Evolutionary conservation across 64 coral and sea anemone species (phyloP).

Genomic region (Actinia equina): DNA sequence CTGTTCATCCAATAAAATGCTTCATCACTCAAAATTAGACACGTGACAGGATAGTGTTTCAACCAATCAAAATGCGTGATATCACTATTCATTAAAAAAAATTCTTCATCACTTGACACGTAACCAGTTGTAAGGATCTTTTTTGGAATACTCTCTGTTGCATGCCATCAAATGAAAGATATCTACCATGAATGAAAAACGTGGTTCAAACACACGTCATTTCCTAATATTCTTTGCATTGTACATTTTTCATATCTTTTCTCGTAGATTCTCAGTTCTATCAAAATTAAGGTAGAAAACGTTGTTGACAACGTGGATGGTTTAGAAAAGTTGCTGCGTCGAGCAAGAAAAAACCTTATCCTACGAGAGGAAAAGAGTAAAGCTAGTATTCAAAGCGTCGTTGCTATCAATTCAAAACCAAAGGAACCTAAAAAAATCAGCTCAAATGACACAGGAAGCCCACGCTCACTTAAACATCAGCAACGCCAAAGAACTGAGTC

Average conservation of each 20-base stretch:
- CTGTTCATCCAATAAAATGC: too few relatives aligned
- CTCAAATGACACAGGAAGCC: slow-evolving; percentile 20
- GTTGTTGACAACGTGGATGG: slow-evolving; percentile 71
- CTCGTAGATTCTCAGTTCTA: slow-evolving; percentile 78
- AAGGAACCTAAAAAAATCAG: background rate
- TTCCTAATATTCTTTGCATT: background rate
- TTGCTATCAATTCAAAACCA: slow-evolving; percentile 30
- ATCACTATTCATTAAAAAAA: too few relatives aligned
- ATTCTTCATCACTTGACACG: too few relatives aligned
- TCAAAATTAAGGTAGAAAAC: slow-evolving; percentile 94
- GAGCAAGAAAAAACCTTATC: slow-evolving; percentile 82
- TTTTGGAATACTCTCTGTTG: too few relatives aligned
- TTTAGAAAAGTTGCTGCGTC: slow-evolving; percentile 45
- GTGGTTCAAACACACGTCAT: background rate
- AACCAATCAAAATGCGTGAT: too few relatives aligned
- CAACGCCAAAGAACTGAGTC: slow-evolving; percentile 66
- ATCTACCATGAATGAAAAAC: background rate
- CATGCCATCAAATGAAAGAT: too few relatives aligned
- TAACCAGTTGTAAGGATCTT: too few relatives aligned
- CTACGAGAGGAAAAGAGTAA: slow-evolving; percentile 91
- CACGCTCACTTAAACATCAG: slow-evolving; percentile 29
- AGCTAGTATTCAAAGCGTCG: slow-evolving; percentile 71
- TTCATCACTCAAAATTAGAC: too few relatives aligned
- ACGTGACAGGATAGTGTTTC: too few relatives aligned
- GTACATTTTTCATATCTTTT: background rate